phyloP scores from a whole-genome alignment of 2,888 invertebrate genomes.

The Arrhopalites spinosus region DNA sequence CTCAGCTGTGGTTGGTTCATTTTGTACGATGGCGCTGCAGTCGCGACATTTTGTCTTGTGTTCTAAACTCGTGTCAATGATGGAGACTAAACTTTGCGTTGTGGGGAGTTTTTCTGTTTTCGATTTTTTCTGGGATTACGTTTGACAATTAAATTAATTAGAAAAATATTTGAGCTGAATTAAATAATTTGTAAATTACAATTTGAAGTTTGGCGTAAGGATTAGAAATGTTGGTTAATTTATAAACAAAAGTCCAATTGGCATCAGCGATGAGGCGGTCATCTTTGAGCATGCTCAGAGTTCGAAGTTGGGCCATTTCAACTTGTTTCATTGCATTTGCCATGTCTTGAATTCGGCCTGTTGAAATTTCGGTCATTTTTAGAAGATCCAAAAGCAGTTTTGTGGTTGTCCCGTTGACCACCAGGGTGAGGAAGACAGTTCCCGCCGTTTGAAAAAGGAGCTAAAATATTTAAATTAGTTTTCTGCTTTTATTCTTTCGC shows the following conservation, averaged over 20 bases:
- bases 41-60: slow-evolving; percentile 33
- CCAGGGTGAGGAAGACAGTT: slow-evolving; percentile 65
- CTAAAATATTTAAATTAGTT: too few relatives aligned
- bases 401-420: slow-evolving; percentile 67
- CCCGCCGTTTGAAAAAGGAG: slow-evolving; percentile 67
- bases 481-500: too few relatives aligned
- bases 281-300: slow-evolving; percentile 66
- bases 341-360: slow-evolving; percentile 66
- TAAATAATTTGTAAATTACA: slow-evolving; percentile 3
- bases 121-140: background rate
- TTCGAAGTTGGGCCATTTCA: slow-evolving; percentile 61
- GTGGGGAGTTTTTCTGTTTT: background rate
- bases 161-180: background rate
- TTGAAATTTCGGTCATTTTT: slow-evolving; percentile 63
- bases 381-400: slow-evolving; percentile 63
- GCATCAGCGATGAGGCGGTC: slow-evolving; percentile 70
- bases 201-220: slow-evolving; percentile 62
- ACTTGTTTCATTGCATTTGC: slow-evolving; percentile 64
- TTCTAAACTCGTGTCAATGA: background rate
- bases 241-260: slow-evolving; percentile 67
- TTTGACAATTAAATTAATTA: background rate
- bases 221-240: slow-evolving; percentile 65
- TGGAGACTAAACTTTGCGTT: slow-evolving; percentile 33
- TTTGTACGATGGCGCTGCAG: slow-evolving; percentile 59
- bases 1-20: slow-evolving; percentile 66